Base-by-base conservation (phyloP, 2,888 invertebrate species). In the Atrina japonica region DNA sequence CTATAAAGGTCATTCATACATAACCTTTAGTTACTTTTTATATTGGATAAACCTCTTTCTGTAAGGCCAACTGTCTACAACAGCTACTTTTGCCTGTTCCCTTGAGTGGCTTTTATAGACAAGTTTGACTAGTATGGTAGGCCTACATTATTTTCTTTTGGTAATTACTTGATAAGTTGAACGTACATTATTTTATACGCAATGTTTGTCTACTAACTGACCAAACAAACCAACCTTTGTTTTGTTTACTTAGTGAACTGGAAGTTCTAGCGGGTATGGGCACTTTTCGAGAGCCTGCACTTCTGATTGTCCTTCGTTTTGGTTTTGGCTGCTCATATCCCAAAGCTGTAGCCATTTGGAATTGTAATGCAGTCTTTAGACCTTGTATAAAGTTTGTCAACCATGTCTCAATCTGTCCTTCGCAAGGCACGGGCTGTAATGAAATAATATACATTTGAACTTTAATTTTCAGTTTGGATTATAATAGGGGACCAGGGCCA, bases 341-440 rank as follows among this genome's bases (percentile, higher is more conserved):
- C 69, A 86, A 73, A 25, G 86, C 86, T 14, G 83, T 79, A 30
- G 83, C 83, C 47, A 88, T 75, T 75, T 89, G 88, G 49, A 75
- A 74, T 77, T 88, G 85, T 18, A 89, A 83, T 5, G 86, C 81
- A 41, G 74, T 61, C 75, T 85, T 86, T n/a, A 87, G 70, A 50
- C 82, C 81, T 40, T 73, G 71, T 5, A 88, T 73, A 41, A 88
- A 80, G 27, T 65, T 70, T 21, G 81, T 74, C 65, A 90, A 78
- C 89, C 89, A 89, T 5, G 80, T 82, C 77, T 90, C 90, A 41
- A 88, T 84, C 69, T 84, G 85, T 45, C 88, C 89, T 55, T 89
- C 88, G 80, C 89, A 88, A 5, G 75, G 58, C 9, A 90, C 83
- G 29, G 86, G 82, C 89, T 89, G 80, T 3, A 77, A 66, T 35